Evolutionary conservation across 53 echinoderm and acorn worm genomes (phyloP).

Genomic region (Zoroaster sp.): DNA sequence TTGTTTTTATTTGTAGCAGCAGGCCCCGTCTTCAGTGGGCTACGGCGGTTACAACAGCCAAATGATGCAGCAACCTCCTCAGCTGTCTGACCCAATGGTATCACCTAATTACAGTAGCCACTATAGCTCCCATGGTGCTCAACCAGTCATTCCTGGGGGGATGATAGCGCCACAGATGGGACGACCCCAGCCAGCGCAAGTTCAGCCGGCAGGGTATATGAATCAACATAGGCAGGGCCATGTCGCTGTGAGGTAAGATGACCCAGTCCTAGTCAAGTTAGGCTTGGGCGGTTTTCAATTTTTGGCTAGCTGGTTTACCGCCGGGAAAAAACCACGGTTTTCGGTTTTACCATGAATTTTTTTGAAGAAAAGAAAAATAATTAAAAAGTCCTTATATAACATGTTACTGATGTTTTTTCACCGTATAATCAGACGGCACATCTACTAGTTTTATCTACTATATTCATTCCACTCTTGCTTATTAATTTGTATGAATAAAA

Average conservation of each 20-base stretch:
- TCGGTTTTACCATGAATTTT: too few species aligned
- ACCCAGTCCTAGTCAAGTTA: too few species aligned
- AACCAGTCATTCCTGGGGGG: constrained; percentile 4
- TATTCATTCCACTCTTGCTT: too few species aligned
- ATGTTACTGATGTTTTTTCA: too few species aligned
- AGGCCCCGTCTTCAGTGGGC: not conserved
- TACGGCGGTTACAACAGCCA: constrained; percentile 29
- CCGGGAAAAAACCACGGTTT: too few species aligned
- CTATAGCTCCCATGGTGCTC: constrained; percentile 32
- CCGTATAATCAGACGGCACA: too few species aligned
- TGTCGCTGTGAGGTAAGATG: constrained; percentile 27
- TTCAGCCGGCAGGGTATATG: constrained; percentile 32
- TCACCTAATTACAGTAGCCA: constrained; percentile 36
- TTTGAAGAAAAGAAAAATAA: too few species aligned
- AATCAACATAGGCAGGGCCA: constrained; percentile 33
- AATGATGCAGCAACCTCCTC: constrained; percentile 44
- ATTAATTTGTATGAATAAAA: too few species aligned
- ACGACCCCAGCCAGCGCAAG: constrained; percentile 24
- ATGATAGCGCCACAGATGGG: constrained; percentile 51
- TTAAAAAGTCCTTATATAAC: too few species aligned
- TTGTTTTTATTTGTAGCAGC: not conserved
- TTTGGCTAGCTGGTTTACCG: too few species aligned
- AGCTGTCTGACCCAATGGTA: constrained; percentile 20
- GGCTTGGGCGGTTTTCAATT: too few species aligned
- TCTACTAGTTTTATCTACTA: too few species aligned